Base-by-base conservation (phyloP, 1,140 invertebrate species). In the Proctacanthus coquilletti region DNA sequence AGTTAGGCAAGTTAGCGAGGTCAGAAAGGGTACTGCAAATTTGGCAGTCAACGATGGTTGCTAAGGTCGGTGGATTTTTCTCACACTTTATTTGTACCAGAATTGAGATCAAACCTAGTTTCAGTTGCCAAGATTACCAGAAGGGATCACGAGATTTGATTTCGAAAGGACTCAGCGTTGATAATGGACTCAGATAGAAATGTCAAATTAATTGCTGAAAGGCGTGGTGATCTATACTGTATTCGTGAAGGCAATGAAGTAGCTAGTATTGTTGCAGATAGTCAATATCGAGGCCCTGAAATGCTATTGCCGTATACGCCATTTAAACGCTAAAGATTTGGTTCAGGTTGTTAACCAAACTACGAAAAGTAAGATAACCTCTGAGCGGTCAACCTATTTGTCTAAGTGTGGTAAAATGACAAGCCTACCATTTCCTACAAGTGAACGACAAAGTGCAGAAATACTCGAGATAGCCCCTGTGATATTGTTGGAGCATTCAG, bases 191-290 rank as follows among this genome's bases (percentile, higher is more conserved):
- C n/a, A n/a, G n/a, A n/a, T n/a, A n/a, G n/a, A n/a, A n/a, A n/a
- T n/a, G n/a, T n/a, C n/a, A n/a, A n/a, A n/a, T n/a, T n/a, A n/a
- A n/a, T n/a, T n/a, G n/a, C n/a, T n/a, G n/a, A n/a, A n/a, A n/a
- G n/a, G n/a, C n/a, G n/a, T n/a, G 21, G 38, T 4, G 23, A 34
- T 23, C 17, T 39, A 10, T 39, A 39, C 18, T 34, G 19, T 34
- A 31, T 9, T 31, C 6, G 21, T 20, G 32, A 6, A 5, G 17
- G 20, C 15, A 23, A 14, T 17, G n/a, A 34, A 18, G 20, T 8
- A 25, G 19, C 18, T 25, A 33, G 13, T 5, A 6, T 10, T 19
- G 5, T 30, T 36, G n/a, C 11, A 41, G 9, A 15, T 6, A 8
- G 10, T n/a, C n/a, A 15, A 21, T 30, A 21, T 14, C 17, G 17